Percentiles rank a stretch among this genome's conserved stretches.
Evolutionary conservation across 2,113 vertebrate genomes (phyloP).

Genomic region (Castor canadensis): DNA sequence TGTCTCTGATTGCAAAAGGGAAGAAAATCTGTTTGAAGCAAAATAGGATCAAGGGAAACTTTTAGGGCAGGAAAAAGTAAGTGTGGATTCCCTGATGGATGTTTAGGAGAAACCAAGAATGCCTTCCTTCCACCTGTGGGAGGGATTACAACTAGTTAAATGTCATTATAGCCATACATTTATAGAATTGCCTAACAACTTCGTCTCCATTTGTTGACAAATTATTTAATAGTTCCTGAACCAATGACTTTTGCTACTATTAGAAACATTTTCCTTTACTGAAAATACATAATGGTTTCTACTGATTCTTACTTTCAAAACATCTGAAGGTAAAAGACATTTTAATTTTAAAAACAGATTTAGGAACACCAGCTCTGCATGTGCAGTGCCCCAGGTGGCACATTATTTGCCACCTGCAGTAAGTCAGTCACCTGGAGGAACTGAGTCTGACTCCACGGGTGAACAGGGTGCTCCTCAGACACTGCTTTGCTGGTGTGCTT

Average conservation of each 20-base stretch:
- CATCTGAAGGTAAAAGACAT: neutral
- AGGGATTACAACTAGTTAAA: no score
- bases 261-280: neutral
- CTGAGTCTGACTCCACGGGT: no score
- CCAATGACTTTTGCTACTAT: neutral
- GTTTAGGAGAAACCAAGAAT: neutral
- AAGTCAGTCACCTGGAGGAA: neutral
- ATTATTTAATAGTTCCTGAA: neutral
- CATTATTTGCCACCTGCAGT: neutral
- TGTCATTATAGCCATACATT: neutral
- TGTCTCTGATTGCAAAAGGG: conserved; percentile 9
- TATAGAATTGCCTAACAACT: neutral
- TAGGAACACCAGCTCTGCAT: neutral
- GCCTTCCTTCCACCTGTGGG: neutral
- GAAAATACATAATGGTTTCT: neutral
- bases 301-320: neutral
- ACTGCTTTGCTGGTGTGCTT: neutral
- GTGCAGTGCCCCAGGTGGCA: neutral
- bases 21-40: neutral
- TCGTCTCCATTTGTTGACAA: neutral
- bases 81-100: neutral
- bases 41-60: neutral
- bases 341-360: neutral
- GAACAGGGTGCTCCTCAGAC: neutral
- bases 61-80: neutral